Conservation (phyloP, 2,113 vertebrate genomes). For the Telmatochromis brachygnathus region DNA sequence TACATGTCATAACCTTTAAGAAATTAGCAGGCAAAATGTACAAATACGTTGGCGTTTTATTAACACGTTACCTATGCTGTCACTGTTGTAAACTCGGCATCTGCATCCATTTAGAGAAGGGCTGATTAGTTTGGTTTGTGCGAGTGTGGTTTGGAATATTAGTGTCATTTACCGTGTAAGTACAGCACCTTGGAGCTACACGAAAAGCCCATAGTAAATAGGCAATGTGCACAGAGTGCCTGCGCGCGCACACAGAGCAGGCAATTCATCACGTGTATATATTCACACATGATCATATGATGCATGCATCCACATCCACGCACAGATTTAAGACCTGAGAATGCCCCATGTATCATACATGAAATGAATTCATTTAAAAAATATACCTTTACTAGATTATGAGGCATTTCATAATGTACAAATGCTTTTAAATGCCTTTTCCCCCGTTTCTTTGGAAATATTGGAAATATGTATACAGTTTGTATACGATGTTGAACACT, state of each 20-base stretch:
- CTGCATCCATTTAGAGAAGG: neutral
- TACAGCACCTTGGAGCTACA: conserved; percentile 25
- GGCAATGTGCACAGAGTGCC: neutral
- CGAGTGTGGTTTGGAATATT: neutral
- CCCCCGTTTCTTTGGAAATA: neutral
- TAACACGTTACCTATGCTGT: neutral
- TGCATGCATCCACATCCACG: neutral
- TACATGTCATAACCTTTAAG: neutral
- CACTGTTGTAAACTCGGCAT: neutral
- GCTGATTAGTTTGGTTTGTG: neutral
- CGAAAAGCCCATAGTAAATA: neutral
- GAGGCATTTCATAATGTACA: fast-evolving
- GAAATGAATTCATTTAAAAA: neutral
- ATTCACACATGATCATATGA: neutral
- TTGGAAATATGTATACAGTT: neutral
- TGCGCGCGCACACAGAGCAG: neutral
- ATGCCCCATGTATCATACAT: neutral
- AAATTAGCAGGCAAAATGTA: conserved; percentile 5
- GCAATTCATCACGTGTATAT: neutral
- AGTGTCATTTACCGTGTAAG: neutral
- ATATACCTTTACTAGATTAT: neutral
- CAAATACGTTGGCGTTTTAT: neutral
- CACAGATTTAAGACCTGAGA: conserved; percentile 30
- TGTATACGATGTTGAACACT: neutral
- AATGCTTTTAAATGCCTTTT: neutral